These are phyloP conservation scores for Gobiocypris rarus DNA, from an alignment of 2,113 vertebrate species.

Conservation along the genomic window DNA sequence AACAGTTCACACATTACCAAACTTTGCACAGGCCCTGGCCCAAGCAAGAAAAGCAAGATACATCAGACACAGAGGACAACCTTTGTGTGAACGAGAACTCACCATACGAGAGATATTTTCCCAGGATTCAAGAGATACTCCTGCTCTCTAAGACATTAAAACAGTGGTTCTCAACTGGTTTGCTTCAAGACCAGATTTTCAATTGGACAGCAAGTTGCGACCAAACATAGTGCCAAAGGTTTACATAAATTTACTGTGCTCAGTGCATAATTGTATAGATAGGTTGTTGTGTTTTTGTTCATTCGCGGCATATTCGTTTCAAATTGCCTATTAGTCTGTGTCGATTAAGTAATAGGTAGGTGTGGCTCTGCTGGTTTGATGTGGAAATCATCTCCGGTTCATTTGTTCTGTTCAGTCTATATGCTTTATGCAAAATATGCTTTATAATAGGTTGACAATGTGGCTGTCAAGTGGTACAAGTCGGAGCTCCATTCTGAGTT, in stretches of 20 bases:
- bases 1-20: constrained; percentile 60
- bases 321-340: too few relatives aligned
- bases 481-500: too few relatives aligned
- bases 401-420: too few relatives aligned
- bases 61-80: constrained; percentile 68
- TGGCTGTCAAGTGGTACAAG: too few relatives aligned
- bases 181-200: not conserved
- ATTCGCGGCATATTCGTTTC: too few relatives aligned
- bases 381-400: too few relatives aligned
- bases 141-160: not conserved
- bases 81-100: constrained; percentile 67
- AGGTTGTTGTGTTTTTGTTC: too few relatives aligned
- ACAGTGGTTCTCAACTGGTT: not conserved
- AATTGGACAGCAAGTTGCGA: not conserved
- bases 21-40: constrained; percentile 66
- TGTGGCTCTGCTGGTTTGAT: too few relatives aligned
- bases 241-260: not conserved
- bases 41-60: constrained; percentile 74
- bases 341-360: too few relatives aligned
- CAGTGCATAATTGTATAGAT: not conserved
- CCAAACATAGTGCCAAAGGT: not conserved
- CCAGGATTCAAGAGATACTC: constrained; percentile 39
- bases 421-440: too few relatives aligned
- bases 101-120: constrained; percentile 65
- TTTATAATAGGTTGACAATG: too few relatives aligned